Base-by-base conservation (phyloP, 2,888 invertebrate genomes). In the Andrena bicolor region DNA sequence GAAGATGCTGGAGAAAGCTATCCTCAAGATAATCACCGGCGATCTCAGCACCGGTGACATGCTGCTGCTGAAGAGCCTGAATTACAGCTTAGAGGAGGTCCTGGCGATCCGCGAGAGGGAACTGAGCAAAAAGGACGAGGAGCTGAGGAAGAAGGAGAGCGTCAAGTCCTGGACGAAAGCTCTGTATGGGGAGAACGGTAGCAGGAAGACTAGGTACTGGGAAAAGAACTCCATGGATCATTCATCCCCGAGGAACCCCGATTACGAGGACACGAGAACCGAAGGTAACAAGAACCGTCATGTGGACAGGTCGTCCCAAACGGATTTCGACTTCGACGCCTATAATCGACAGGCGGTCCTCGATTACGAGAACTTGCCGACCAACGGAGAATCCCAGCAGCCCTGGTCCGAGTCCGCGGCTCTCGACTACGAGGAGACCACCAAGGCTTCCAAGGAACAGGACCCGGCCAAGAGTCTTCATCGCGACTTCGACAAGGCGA, bases 1-100 rank as follows among this genome's bases (percentile, higher is more conserved):
- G 64, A 92, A 92, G 73, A 94, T 94, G 93, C 64, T 94, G 84
- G 90, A 92, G 76, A 92, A 93, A 73, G 94, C 93, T 0, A 92
- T 94, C 7, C 63, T 93, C 10, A 91, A 93, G 85, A 93, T 94
- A 51, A 93, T 94, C 73, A 91, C 90, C 7, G 93, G 93, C 3
- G 92, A 94, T 4, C 86, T 93, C 16, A 92, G 88, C 51, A 88
- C 90, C 0, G 90, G 92, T 0, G 92, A 94, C 66, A 89, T 92
- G 88, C 75, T 89, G 13, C 76, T 93, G 41, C 80, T 94, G 32
- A 92, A 92, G 71, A 93, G 92, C 41, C 81, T 94, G 23, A 93
- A 93, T 73, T 93, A 93, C 86, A 93, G 90, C 41, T 82, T 90
- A 10, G 92, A 92, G 56, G 91, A 93, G 71, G 90, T 93, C 1